Evolutionary conservation across 2,113 vertebrate species (phyloP), one percentile per base, ranked within the genome.

Genomic region (Origma solitaria): DNA sequence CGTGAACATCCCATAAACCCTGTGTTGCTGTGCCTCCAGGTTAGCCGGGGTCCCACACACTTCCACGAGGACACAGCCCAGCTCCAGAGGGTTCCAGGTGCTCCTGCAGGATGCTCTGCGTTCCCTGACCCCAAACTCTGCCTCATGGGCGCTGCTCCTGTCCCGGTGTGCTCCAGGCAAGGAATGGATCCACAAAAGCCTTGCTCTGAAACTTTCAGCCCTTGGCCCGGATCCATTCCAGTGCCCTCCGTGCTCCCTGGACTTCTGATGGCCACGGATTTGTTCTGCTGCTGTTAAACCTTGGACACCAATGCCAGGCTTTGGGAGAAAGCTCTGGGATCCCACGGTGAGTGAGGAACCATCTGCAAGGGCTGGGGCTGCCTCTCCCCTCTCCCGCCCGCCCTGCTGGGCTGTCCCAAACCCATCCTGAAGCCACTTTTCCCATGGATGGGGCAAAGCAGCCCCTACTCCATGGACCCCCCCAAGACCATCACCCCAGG

Each of bases 61-160:
- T 12, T 47, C 30, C 9, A 1, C 0, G 3, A 3, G 3, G 24
- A 7, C 9, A 1, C 13, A 0, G 2, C 28, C 47, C 0, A 0
- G 61, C 45, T 72, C 53, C 62, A 18, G 8, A 17, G 62, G 73
- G 57, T 10, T 44, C 15, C 15, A 21, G 68, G 9, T 11, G 62
- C 84, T 73, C 47, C 81, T 38, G 51, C 49, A 8, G 47, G 4
- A 18, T 7, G 54, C 5, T 11, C 30, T n/a, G 40, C 19, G 50
- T 5, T 33, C 66, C n/a, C 65, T 19, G 62, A 15, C n/a, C 64
- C 33, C 23, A 10, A 10, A 22, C 22, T 30, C 61, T 40, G 38
- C 38, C 38, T 40, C 3, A 1, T 60, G 44, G 49, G 47, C 31
- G 17, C 0, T 0, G 19, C 3, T 22, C 5, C 2, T 58, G 57